Base-by-base conservation (phyloP, 2,113 vertebrate species). In the Lophius piscatorius region DNA sequence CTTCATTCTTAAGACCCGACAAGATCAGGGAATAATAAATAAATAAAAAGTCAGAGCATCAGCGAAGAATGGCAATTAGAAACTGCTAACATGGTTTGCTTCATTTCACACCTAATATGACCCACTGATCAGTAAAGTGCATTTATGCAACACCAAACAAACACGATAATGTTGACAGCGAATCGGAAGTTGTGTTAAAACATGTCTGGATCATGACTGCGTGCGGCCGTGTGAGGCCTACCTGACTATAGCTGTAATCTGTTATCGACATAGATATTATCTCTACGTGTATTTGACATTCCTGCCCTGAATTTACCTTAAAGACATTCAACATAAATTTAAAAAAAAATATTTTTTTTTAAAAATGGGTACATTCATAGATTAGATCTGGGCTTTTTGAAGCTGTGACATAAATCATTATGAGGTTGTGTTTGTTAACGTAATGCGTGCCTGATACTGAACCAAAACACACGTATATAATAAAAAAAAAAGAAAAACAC, bases 101-200 rank as follows among this genome's bases (percentile, higher is more conserved):
- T 88, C 70, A 76, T 85, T 87, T 90, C 81, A 87, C 87, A 85
- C 85, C 83, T 81, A 87, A 34, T 76, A 75, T 76, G 81, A 87
- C 76, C 85, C 84, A 82, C 87, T 80, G 74, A 86, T 89, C 90
- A 87, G 88, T 91, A 92, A 92, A 92, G 90, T 91, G 89, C 91
- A 90, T 90, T 87, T 89, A 89, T 90, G 87, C 88, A 88, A 90
- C 88, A 89, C 79, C 81, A 89, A 87, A 88, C 80, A 86, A 88
- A 89, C 87, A 87, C 78, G 82, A 83, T 83, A 79, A 85, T 88
- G 87, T 85, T 85, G 85, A 87, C 82, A 83, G 89, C 78, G 72
- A 74, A 86, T 84, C 72, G 79, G 85, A 89, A 85, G 84, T 86
- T 80, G 84, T 79, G 80, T 85, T 77, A 54, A 83, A 85, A 89